Conservation (phyloP, 1,140 invertebrate species). For the Linepithema humile region DNA sequence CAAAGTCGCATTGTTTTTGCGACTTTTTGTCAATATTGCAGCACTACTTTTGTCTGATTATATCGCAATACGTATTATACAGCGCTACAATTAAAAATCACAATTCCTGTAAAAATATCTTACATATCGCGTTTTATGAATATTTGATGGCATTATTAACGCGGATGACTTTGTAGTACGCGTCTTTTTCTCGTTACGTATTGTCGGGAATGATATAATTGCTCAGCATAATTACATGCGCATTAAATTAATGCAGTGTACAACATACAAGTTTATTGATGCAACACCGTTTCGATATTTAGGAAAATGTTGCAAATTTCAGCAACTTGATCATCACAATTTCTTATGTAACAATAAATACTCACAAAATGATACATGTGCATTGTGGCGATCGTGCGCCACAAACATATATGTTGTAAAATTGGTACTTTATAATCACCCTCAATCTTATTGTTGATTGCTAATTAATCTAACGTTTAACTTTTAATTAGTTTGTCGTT, state of each 20-base stretch:
- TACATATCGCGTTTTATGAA: not conserved
- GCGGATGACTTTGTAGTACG: constrained; percentile 2
- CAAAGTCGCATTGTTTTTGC: not conserved
- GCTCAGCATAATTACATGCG: not conserved
- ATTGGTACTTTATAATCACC: no score
- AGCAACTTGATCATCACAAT: not conserved
- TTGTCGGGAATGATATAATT: not conserved
- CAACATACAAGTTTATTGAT: not conserved
- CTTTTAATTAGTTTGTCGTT: no score
- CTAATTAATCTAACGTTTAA: no score
- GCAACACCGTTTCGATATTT: not conserved
- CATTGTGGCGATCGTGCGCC: no score
- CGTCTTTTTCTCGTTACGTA: not conserved
- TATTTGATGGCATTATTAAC: constrained; percentile 12
- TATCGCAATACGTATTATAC: not conserved
- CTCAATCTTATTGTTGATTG: no score
- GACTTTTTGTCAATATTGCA: not conserved
- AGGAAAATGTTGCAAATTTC: not conserved
- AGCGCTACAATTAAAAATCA: no score
- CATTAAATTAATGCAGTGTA: not conserved
- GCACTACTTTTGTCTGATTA: not conserved
- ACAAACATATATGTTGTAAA: no score
- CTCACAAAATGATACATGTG: no score
- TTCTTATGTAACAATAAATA: not conserved
- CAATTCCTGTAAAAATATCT: not conserved